These are phyloP conservation scores for Autographa gamma DNA, from an alignment of 2,888 invertebrate species.

Conservation along the genomic window DNA sequence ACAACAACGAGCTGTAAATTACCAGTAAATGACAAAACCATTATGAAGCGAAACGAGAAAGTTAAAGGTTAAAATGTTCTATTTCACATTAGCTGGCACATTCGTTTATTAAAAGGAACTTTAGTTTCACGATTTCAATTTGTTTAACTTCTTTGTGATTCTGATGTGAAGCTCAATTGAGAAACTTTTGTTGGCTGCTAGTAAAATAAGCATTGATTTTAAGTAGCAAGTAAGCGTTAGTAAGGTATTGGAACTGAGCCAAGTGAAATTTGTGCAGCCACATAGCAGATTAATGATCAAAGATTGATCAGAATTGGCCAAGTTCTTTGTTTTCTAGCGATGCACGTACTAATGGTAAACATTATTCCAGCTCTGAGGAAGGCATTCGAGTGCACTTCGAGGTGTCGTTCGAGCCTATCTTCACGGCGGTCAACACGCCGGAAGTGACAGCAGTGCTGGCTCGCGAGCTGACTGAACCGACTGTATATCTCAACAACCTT, in stretches of 20 bases:
- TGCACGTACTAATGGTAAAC: not conserved
- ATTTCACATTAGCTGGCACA: not conserved
- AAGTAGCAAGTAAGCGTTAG: not conserved
- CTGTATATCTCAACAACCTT: slow-evolving; percentile 75
- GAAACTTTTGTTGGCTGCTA: not conserved
- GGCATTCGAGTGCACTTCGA: slow-evolving; percentile 95
- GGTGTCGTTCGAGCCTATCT: slow-evolving; percentile 94
- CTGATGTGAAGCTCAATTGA: not conserved
- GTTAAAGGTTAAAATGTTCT: slow-evolving; percentile 5
- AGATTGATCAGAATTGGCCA: not conserved
- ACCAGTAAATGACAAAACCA: slow-evolving; percentile 2
- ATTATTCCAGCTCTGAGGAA: slow-evolving; percentile 77
- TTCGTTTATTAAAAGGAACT: not conserved
- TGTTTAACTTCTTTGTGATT: not conserved
- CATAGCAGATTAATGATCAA: no score
- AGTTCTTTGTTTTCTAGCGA: not conserved
- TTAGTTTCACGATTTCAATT: not conserved
- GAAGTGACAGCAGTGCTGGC: slow-evolving; percentile 91
- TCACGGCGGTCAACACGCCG: slow-evolving; percentile 90
- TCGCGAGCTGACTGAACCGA: slow-evolving; percentile 89
- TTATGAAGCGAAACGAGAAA: slow-evolving; percentile 7
- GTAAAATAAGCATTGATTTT: not conserved
- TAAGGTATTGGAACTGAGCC: not conserved
- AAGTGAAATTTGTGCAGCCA: not conserved
- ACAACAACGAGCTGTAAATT: not conserved